Evolutionary conservation across 2,113 vertebrate species (phyloP).

Genomic region (Brevimyrus niger): DNA sequence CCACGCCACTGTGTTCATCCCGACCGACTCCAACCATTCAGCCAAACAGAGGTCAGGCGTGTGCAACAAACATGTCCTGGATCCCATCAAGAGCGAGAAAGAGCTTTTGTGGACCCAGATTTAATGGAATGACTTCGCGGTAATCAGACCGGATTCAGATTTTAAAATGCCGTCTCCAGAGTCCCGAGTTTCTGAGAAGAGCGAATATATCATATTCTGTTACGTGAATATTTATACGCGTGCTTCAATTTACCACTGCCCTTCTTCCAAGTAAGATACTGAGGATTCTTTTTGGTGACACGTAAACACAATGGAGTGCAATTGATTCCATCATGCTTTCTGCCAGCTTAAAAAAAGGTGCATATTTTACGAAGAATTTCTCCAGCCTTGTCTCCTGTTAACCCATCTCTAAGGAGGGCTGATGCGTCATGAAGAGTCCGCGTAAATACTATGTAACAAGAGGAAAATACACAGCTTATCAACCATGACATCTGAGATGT

Average conservation of each 20-base stretch:
- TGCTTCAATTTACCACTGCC: background rate
- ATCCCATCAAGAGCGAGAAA: background rate
- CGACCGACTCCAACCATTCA: background rate
- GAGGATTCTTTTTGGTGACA: background rate
- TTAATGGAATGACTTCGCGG: background rate
- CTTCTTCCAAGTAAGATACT: background rate
- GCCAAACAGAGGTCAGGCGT: background rate
- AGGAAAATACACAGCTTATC: constrained; percentile 13
- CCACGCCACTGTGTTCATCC: background rate
- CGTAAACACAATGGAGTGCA: background rate
- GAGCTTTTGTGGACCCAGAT: background rate
- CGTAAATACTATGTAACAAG: constrained; percentile 4
- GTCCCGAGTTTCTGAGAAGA: background rate
- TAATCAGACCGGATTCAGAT: background rate
- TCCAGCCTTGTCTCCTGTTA: background rate
- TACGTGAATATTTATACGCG: background rate
- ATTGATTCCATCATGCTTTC: background rate
- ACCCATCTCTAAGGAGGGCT: background rate
- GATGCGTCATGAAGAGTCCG: background rate
- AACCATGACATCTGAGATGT: constrained; percentile 24
- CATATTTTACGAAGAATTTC: constrained; percentile 6
- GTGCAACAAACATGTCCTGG: background rate
- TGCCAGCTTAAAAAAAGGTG: background rate
- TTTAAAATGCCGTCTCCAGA: background rate
- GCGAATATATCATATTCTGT: background rate